Base-by-base conservation (phyloP, 2,113 vertebrate genomes). In the Tragelaphus strepsiceros region DNA sequence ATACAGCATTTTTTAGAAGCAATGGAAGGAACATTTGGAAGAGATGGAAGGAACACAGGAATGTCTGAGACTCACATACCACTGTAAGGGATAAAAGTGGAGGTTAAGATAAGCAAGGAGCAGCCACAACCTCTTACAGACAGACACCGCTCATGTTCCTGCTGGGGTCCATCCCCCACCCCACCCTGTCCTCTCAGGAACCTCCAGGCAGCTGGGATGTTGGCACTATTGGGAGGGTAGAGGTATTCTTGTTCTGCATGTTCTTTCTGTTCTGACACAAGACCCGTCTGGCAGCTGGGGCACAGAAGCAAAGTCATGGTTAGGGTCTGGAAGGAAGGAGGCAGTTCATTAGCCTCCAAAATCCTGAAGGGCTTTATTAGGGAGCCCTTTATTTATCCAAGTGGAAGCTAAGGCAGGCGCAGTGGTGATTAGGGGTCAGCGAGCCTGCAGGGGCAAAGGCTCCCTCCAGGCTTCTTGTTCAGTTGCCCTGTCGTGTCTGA, bases 401-500 rank as follows among this genome's bases (percentile, higher is more conserved):
- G 4, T 32, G 16, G 84, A 67, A 59, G 24, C 35, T 39, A 12
- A 86, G n/a, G 14, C 43, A 28, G 58, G 26, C 2, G 6, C 6
- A 2, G 39, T 49, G 19, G 39, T 59, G 46, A 67, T 16, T 2
- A 32, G 35, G 32, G 16, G 17, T 61, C 24, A 14, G 49, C 1
- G 22, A 13, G 21, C 12, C 59, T 28, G 19, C 53, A 46, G 39
- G 80, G 16, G 46, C 14, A 30, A 84, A 35, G 46, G 10, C 12
- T 74, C 22, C 17, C 10, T 51, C 4, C 6, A 11, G n/a, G 81
- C 15, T 54, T 35, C n/a, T 21, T 22, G 9, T 71, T 71, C 22
- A 22, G 19, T 22, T 22, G n/a, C 19, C 22, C n/a, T 22, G n/a
- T 22, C 1, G 0, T 39, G 67, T 39, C 19, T 0, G 10, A 39